Base-by-base conservation (phyloP, 2,888 invertebrate species). In the Dryocosmus kuriphilus region DNA sequence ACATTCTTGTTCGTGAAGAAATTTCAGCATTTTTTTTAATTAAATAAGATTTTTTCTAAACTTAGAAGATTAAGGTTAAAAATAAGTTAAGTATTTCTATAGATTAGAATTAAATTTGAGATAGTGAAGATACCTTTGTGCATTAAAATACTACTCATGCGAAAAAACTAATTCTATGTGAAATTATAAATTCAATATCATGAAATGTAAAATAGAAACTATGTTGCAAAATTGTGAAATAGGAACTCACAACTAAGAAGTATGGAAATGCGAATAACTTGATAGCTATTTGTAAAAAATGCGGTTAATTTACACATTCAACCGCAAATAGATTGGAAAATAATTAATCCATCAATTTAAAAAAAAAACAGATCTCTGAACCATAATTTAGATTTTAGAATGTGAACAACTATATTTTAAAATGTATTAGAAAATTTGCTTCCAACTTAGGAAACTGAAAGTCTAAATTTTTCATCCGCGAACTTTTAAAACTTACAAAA, bases 151-250 rank as follows among this genome's bases (percentile, higher is more conserved):
- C 2, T 9, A 62, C 32, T 62, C 30, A 35, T 62, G 63, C 35
- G 1, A 8, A 35, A n/a, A 35, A 63, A 8, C 19, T 63, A 63
- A 11, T 35, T 63, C n/a, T 24, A 65, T 38, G 22, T 35, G 24
- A 65, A 3, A 65, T 38, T 65, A 38, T 38, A 38, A 38, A 63
- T 22, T 63, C 14, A n/a, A 24, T 38, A 65, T 38, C 24, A 16
- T 38, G 65, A 24, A 22, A 65, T 38, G 38, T 16, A 38, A 65
- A 65, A 65, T 41, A 24, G n/a, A n/a, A n/a, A n/a, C n/a, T 65
- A 22, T n/a, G 24, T 65, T 65, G 65, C 38, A 22, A 65, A 65
- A 65, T 38, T n/a, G 35, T 65, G 65, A 65, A 65, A 65, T 65
- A 38, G 38, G 38, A 65, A 35, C 38, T 41, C 65, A 65, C 41